Conservation (phyloP, 2,113 vertebrate genomes). For the Coptodon bakossiorum region DNA sequence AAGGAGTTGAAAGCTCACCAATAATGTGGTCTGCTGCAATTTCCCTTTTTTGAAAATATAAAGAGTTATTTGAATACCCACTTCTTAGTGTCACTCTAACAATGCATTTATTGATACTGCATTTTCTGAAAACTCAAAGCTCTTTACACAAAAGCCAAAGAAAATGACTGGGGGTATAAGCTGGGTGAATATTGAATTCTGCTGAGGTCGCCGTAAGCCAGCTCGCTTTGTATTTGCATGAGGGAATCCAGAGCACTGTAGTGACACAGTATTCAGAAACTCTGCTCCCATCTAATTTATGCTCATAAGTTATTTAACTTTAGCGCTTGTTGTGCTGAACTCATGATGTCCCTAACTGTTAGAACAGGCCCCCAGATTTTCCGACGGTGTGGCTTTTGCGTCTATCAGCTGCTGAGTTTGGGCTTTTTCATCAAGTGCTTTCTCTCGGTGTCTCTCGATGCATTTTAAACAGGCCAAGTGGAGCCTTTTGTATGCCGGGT, state of each 20-base stretch:
- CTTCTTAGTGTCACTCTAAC: slow-evolving; percentile 54
- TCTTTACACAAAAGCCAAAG: slow-evolving; percentile 42
- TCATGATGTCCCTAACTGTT: slow-evolving; percentile 16
- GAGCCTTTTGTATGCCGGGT: not conserved
- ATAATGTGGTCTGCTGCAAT: slow-evolving; percentile 6
- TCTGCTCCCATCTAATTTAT: slow-evolving; percentile 41
- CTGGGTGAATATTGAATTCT: slow-evolving; percentile 45
- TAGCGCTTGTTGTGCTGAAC: slow-evolving; percentile 43
- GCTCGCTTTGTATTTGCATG: slow-evolving; percentile 38
- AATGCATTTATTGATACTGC: slow-evolving; percentile 53
- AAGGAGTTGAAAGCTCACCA: slow-evolving; percentile 28
- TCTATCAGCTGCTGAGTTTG: slow-evolving; percentile 21
- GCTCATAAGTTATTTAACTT: slow-evolving; percentile 53
- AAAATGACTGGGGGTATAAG: slow-evolving; percentile 44
- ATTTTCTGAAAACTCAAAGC: slow-evolving; percentile 47
- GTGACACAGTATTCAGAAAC: slow-evolving; percentile 28
- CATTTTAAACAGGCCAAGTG: not conserved
- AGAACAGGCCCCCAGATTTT: slow-evolving; percentile 4
- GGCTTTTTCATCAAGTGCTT: slow-evolving; percentile 1
- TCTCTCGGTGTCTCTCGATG: not conserved
- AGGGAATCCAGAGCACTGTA: slow-evolving; percentile 13
- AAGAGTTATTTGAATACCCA: slow-evolving; percentile 38
- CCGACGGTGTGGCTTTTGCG: not conserved
- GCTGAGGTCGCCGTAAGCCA: slow-evolving; percentile 48
- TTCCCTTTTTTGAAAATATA: slow-evolving; percentile 13